Conservation (phyloP, 2,797 vertebrate species). For the Pygocentrus nattereri region DNA sequence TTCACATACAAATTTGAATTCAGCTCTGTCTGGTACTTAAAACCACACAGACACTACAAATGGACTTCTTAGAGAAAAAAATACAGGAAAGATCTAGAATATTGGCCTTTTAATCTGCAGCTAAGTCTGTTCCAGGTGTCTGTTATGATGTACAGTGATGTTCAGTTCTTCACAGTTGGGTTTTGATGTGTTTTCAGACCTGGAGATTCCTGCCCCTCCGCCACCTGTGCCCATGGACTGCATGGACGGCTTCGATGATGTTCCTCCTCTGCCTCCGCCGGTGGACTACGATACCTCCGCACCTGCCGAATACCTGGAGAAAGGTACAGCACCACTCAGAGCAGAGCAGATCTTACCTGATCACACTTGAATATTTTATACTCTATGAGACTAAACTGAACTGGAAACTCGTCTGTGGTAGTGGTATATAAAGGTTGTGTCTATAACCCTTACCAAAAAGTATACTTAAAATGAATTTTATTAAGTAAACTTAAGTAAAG, state of each 20-base stretch:
- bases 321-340: constrained; percentile 66
- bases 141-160: neutral
- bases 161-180: neutral
- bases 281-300: constrained; percentile 67
- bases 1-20: too few species aligned
- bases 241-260: constrained; percentile 61
- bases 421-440: neutral
- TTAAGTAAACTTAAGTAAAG: too few species aligned
- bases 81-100: too few species aligned
- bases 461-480: too few species aligned
- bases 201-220: constrained; percentile 71
- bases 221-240: constrained; percentile 63
- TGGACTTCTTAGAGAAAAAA: too few species aligned
- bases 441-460: too few species aligned
- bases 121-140: neutral
- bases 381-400: neutral
- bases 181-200: constrained; percentile 62
- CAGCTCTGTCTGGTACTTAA: too few species aligned
- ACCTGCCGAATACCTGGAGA: constrained; percentile 70
- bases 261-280: constrained; percentile 74
- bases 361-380: too few species aligned
- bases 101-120: neutral
- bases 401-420: neutral
- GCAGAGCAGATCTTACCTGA: neutral
- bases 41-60: too few species aligned